Base-by-base conservation (phyloP, 2,113 vertebrate genomes). In the Edolisoma coerulescens region DNA sequence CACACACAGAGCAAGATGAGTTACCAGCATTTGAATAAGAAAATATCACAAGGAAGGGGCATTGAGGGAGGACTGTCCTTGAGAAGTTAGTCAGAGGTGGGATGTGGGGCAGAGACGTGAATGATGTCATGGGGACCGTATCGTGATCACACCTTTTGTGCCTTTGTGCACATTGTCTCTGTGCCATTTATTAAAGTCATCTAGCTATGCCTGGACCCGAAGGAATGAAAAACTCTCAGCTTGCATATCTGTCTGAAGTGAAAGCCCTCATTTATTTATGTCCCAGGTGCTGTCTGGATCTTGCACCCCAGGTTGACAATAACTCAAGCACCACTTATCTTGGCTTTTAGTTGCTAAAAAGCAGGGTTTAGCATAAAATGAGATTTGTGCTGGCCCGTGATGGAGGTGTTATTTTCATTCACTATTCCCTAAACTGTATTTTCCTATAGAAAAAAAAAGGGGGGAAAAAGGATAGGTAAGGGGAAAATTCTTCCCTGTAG, bases 1-100 rank as follows among this genome's bases (percentile, higher is more conserved):
- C n/a, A 84, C 50, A n/a, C 0, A 0, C 3, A 9, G 19, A 76
- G 11, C n/a, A 76, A 68, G 27, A 60, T 22, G 10, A 32, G 12
- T 41, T 78, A 20, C 61, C 47, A 76, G 26, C 13, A 49, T 71
- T 53, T 63, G 42, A 53, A 57, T 75, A 78, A 78, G 18, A 57
- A 84, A 67, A 50, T 30, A 54, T 7, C 20, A 27, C 13, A 63
- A 71, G 26, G 64, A 70, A 61, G 23, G 2, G 7, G 5, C 13
- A 67, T 91, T 39, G 42, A 54, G 39, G 73, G 27, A 94, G 14
- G 23, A 28, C 44, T 79, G 3, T 49, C 13, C 45, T 76, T 1
- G 2, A 80, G 42, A 45, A 56, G 13, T 45, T 47, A 60, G 7
- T 42, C 52, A 74, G 47, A 64, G 12, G 5, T 59, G 11, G 19